Evolutionary conservation across 2,888 invertebrate genomes (phyloP), one percentile per base, ranked within the genome.

Genomic region (Drosophila rellima): DNA sequence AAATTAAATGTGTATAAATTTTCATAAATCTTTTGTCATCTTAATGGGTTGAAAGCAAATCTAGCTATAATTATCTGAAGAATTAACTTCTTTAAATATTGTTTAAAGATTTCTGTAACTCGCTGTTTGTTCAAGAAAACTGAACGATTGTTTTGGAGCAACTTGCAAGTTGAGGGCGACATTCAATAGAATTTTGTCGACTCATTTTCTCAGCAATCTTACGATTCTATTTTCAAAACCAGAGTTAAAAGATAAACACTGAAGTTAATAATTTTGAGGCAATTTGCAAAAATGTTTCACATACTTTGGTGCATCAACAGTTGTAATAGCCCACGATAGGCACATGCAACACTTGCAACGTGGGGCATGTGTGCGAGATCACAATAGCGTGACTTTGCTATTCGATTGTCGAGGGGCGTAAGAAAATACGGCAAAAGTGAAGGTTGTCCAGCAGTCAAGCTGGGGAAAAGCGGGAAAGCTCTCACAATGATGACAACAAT

Each of bases 401-500:
- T 63, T 74, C 65, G 63, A 75, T 78, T 63, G 63, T 33, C 17
- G 57, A 42, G 44, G 48, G 63, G 26, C 57, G 57, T 52, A 77
- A 77, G 66, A 74, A 60, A 77, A 77, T 68, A 57, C 48, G 54
- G 63, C 47, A 82, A 86, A 89, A 91, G 91, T 91, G 91, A 91
- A 91, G 91, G 91, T 90, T 90, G 82, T 69, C 61, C 72, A 70
- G 76, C 70, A 77, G 70, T 33, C 70, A 62, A 77, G 68, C 44
- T 71, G 71, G 35, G 45, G 31, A 56, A 56, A 56, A 15, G 55
- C 55, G 40, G 72, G 70, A 70, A 80, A 82, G 69, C 69, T 74
- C 76, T 60, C 77, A 55, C 66, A 64, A 63, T 66, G 48, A 56
- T 64, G 80, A 81, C 88, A 72, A 60, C 91, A 91, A 90, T 91